A percentile compares a stretch with the other conserved stretches of the same genome.
Evolutionary conservation across 2,888 invertebrate species (phyloP).

Genomic region (Leptura quadrifasciata): DNA sequence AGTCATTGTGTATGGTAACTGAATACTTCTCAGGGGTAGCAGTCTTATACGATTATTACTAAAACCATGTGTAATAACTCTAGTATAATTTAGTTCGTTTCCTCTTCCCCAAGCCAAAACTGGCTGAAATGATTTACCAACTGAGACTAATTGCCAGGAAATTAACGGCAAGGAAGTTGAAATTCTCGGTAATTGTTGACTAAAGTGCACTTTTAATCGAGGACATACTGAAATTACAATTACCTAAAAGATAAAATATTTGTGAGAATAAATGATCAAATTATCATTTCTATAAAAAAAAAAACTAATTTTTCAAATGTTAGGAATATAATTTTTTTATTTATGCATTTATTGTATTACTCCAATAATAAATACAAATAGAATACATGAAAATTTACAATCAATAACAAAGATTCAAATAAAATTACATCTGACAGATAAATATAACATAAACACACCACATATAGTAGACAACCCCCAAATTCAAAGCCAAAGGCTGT

Average conservation of each 20-base stretch:
- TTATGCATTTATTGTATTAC: too few species aligned
- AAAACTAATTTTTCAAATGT: too few species aligned
- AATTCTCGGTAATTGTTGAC: constrained; percentile 82
- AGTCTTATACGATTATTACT: constrained; percentile 75
- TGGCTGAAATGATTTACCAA: constrained; percentile 85
- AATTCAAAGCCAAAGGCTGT: too few species aligned
- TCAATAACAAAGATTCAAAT: too few species aligned
- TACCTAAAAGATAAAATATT: constrained; percentile 73
- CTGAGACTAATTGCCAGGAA: constrained; percentile 93
- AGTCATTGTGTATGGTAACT: constrained; percentile 82
- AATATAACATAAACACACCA: too few species aligned
- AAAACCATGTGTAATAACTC: constrained; percentile 78
- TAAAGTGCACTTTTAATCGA: constrained; percentile 85
- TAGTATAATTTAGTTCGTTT: constrained; percentile 89
- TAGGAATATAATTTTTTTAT: too few species aligned
- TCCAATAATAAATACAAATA: too few species aligned
- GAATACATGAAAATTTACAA: too few species aligned
- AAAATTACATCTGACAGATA: too few species aligned
- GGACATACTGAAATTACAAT: constrained; percentile 88
- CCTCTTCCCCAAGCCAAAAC: constrained; percentile 93
- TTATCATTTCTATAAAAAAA: too few species aligned
- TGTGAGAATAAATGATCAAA: not conserved
- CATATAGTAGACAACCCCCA: too few species aligned
- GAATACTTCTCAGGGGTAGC: constrained; percentile 82
- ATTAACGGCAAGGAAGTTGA: constrained; percentile 90